Percentiles rank a stretch among this genome's conserved stretches.
phyloP scores from a whole-genome alignment of 1,140 invertebrate species.

The Caenorhabditis remanei region DNA sequence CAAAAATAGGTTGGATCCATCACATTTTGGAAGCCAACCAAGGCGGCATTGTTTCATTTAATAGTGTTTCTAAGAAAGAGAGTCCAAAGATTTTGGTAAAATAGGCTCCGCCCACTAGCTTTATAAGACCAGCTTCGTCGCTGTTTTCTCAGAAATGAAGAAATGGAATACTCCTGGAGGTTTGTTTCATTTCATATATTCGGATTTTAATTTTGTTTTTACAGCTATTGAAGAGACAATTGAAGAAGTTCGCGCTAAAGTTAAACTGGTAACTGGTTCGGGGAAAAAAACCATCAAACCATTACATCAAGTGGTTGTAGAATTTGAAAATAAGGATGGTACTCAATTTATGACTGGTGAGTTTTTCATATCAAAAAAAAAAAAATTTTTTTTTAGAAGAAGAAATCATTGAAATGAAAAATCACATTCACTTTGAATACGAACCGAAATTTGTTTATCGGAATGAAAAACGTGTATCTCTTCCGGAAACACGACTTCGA shows the following conservation, averaged over 20 bases:
- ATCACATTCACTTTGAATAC: not conserved
- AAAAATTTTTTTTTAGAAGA: not conserved
- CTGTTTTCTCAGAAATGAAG: too few species aligned
- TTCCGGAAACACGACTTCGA: not conserved
- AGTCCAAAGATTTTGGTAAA: too few species aligned
- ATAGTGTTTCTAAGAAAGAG: too few species aligned
- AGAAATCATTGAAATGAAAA: not conserved
- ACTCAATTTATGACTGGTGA: not conserved
- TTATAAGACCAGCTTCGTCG: too few species aligned
- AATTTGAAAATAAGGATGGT: not conserved
- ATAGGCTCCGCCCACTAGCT: too few species aligned
- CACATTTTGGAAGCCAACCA: too few species aligned
- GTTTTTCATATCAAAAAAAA: not conserved
- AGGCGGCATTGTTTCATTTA: too few species aligned
- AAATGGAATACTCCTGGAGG: too few species aligned
- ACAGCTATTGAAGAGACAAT: not conserved
- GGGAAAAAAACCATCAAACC: not conserved
- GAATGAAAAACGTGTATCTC: not conserved
- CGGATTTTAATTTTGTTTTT: too few species aligned
- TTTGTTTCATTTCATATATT: too few species aligned
- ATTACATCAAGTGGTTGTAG: not conserved
- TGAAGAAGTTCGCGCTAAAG: not conserved
- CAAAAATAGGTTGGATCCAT: too few species aligned
- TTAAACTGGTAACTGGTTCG: not conserved
- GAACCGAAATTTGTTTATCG: not conserved